Conservation (phyloP, 2,888 invertebrate genomes). For the Zele albiditarsus region DNA sequence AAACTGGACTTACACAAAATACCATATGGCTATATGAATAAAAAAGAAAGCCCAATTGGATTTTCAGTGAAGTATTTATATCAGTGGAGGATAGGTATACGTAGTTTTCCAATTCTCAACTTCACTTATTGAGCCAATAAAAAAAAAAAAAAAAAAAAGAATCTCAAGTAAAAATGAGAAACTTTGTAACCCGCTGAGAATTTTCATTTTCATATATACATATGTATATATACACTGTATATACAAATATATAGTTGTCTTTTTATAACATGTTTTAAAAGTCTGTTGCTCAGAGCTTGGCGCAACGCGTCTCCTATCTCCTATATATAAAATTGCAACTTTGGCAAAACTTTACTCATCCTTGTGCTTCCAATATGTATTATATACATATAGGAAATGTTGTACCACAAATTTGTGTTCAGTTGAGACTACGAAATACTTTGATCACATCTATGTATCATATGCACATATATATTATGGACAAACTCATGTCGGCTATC, state of each 20-base stretch:
- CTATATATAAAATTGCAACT: conserved; percentile 13
- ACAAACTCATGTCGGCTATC: neutral
- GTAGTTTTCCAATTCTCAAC: neutral
- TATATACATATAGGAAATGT: neutral
- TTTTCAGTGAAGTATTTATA: no score
- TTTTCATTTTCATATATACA: conserved; percentile 2
- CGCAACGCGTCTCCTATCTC: neutral
- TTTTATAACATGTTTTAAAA: conserved; percentile 2
- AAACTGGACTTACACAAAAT: no score
- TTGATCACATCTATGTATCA: neutral
- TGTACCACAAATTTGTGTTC: conserved; percentile 8
- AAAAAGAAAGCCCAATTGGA: no score
- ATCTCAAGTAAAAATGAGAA: neutral
- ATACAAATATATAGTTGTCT: conserved; percentile 4
- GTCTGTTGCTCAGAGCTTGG: neutral
- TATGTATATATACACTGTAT: conserved; percentile 9
- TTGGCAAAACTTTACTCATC: conserved; percentile 4
- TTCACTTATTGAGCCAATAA: neutral
- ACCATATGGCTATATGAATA: no score
- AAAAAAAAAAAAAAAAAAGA: neutral
- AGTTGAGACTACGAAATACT: conserved; percentile 12
- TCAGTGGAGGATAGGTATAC: neutral
- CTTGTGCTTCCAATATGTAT: neutral
- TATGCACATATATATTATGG: no score
- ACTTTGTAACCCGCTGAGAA: conserved; percentile 3